A percentile compares a stretch with the other conserved stretches of the same genome.
Evolutionary conservation across 2,113 vertebrate genomes (phyloP).

Genomic region (Oreochromis tanganicae): DNA sequence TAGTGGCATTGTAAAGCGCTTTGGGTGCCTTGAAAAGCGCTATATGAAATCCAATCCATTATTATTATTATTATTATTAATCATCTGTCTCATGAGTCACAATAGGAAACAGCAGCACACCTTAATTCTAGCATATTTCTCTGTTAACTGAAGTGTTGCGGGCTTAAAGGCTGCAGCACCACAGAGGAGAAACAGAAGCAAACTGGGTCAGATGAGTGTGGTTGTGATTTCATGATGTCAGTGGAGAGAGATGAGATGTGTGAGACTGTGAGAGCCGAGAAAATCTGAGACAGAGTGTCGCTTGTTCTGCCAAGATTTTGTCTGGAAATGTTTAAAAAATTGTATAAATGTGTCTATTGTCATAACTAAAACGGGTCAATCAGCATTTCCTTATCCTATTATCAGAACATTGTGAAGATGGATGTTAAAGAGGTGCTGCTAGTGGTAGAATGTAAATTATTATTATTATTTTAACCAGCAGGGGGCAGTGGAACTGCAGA

Average conservation of each 20-base stretch:
- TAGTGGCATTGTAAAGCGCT: too few relatives aligned
- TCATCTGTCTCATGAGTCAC: not conserved
- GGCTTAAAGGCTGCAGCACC: slow-evolving; percentile 20
- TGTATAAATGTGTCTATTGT: not conserved
- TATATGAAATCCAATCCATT: too few relatives aligned
- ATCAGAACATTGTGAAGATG: not conserved
- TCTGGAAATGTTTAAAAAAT: not conserved
- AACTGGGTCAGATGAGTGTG: slow-evolving; percentile 61
- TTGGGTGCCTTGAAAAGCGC: too few relatives aligned
- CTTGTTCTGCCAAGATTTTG: not conserved
- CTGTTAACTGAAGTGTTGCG: not conserved
- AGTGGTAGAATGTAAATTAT: not conserved
- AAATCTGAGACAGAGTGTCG: not conserved
- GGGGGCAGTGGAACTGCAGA: slow-evolving; percentile 57
- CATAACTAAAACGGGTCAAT: not conserved
- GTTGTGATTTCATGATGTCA: slow-evolving; percentile 39
- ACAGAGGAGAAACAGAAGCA: slow-evolving; percentile 24
- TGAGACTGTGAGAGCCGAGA: not conserved
- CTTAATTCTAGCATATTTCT: not conserved
- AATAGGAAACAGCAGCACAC: not conserved
- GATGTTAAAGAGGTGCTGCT: not conserved
- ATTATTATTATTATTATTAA: too few relatives aligned
- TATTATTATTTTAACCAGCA: slow-evolving; percentile 17
- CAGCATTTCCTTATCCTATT: not conserved
- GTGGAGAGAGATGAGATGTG: not conserved